Base-by-base conservation (phyloP, 2,797 vertebrate species). In the Salmo trutta region DNA sequence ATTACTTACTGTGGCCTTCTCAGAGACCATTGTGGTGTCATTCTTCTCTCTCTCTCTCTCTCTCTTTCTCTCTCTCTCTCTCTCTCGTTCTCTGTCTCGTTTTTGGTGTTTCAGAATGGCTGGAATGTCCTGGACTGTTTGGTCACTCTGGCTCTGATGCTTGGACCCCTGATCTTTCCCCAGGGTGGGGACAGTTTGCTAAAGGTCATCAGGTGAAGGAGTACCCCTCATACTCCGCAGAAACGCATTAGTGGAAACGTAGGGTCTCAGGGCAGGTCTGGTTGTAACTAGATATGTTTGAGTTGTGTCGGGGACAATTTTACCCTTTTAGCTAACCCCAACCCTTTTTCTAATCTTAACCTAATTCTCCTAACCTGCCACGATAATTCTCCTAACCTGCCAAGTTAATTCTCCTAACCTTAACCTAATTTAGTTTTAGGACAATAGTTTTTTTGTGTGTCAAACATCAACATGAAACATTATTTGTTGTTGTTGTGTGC, bases 91-190 rank as follows among this genome's bases (percentile, higher is more conserved):
- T 31, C 24, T 31, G 1, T 33, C 66, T 68, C 31, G 7, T 21
- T 33, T 24, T 71, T 73, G 53, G 41, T 80, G 15, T 65, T 52
- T 33, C 47, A 65, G 68, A 52, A 68, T 64, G 76, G 36, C 29
- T 64, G 78, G 73, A 83, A 80, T 68, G 74, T 78, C 8, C 54
- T 80, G 29, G 76, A 83, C 33, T 69, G 70, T 64, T 3, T 78
- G 16, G 66, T 83, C 27, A 76, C 76, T 15, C 1, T 68, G 19
- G 21, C 73, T 53, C 75, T 83, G 24, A 24, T 73, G n/a, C 3
- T 75, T 12, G 77, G 77, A 53, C 74, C 78, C 16, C 29, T n/a
- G 47, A 33, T 77, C 12, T 77, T 78, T 53, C n/a, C 77, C 8
- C 6, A 56, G 2, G 64, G n/a, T 7, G 33, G n/a, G 24, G 27